Conservation (phyloP, 2,888 invertebrate genomes). For the Tenthredo notha region DNA sequence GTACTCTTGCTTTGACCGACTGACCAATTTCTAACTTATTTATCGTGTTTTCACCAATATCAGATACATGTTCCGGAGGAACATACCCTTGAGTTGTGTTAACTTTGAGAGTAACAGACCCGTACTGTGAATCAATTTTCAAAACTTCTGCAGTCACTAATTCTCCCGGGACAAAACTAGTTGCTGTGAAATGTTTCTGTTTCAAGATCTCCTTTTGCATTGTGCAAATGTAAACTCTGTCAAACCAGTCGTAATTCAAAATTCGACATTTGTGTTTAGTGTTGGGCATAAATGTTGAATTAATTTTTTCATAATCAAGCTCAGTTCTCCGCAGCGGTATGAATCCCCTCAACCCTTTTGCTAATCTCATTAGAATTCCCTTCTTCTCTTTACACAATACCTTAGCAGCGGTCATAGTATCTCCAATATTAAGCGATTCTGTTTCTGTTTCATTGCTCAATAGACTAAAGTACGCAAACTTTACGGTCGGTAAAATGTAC, state of each 20-base stretch:
- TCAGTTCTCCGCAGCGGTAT: constrained; percentile 70
- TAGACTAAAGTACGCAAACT: constrained; percentile 84
- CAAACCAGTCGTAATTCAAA: constrained; percentile 84
- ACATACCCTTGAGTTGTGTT: constrained; percentile 67
- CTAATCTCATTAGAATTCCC: constrained; percentile 75
- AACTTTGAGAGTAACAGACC: constrained; percentile 66
- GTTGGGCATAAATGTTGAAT: constrained; percentile 78
- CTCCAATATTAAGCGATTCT: constrained; percentile 80
- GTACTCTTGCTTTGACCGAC: constrained; percentile 82
- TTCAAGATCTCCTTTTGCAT: constrained; percentile 82
- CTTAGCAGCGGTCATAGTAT: constrained; percentile 81
- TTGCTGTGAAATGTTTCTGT: constrained; percentile 80
- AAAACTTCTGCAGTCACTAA: constrained; percentile 66
- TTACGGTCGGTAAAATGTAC: constrained; percentile 85
- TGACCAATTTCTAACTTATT: constrained; percentile 81
- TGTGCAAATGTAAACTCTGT: constrained; percentile 85
- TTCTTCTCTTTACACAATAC: constrained; percentile 78
- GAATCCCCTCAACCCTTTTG: constrained; percentile 69
- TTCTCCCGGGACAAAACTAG: constrained; percentile 68
- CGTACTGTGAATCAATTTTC: constrained; percentile 62
- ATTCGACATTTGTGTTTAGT: constrained; percentile 80
- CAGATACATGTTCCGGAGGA: constrained; percentile 66
- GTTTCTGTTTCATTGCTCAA: constrained; percentile 64
- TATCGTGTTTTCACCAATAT: constrained; percentile 63
- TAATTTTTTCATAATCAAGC: constrained; percentile 73